Conservation (phyloP, 2,888 invertebrate genomes). For the Coenonympha arcania region DNA sequence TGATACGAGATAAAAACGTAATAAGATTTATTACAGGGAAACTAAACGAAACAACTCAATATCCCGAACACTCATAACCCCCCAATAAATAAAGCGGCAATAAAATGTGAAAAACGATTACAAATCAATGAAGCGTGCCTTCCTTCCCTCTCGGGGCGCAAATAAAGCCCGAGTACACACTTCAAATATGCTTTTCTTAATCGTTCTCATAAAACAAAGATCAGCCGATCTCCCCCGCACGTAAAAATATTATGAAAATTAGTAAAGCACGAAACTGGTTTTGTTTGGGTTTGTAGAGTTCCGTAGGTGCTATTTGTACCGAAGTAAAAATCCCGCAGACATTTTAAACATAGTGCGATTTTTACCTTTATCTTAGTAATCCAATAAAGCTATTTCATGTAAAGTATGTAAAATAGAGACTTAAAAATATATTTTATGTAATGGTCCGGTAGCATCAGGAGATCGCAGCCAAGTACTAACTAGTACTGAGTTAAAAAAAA, state of each 20-base stretch:
- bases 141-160: constrained; percentile 67
- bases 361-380: too few species aligned
- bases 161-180: constrained; percentile 72
- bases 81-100: constrained; percentile 52
- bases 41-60: constrained; percentile 45
- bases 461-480: too few species aligned
- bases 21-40: constrained; percentile 37
- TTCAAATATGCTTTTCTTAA: constrained; percentile 76
- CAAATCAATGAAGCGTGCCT: constrained; percentile 71
- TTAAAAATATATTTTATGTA: too few species aligned
- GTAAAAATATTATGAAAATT: constrained; percentile 41
- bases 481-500: too few species aligned
- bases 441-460: too few species aligned
- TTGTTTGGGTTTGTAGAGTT: neutral
- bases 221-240: constrained; percentile 64
- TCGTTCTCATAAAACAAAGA: constrained; percentile 76
- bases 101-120: constrained; percentile 73
- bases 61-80: constrained; percentile 54
- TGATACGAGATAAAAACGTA: constrained; percentile 16
- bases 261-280: neutral
- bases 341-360: too few species aligned
- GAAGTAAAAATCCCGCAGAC: too few species aligned
- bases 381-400: too few species aligned
- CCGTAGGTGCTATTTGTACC: neutral
- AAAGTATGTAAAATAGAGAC: too few species aligned